Percentiles rank a stretch among this genome's conserved stretches.
Conservation (phyloP, 2,888 invertebrate genomes). For the Eretmocerus hayati region DNA sequence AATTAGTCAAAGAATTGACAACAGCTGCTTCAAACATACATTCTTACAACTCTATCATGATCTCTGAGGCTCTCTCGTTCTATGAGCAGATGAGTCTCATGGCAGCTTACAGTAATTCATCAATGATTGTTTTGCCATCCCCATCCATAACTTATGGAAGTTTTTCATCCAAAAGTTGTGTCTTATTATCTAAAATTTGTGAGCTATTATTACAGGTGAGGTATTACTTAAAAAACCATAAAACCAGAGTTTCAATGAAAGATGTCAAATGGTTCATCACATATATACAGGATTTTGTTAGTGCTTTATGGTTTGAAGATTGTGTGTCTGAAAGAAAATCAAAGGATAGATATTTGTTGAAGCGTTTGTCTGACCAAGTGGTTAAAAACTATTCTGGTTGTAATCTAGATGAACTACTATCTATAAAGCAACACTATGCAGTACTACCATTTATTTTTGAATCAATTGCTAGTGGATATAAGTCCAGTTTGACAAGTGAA, state of each 20-base stretch:
- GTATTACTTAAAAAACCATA: constrained; percentile 19
- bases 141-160: constrained; percentile 36
- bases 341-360: constrained; percentile 28
- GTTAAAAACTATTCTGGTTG: constrained; percentile 24
- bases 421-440: constrained; percentile 35
- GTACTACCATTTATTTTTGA: constrained; percentile 31
- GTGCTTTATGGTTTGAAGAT: constrained; percentile 32
- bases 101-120: constrained; percentile 5
- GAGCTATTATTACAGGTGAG: constrained; percentile 32
- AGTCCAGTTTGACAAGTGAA: constrained; percentile 28
- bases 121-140: constrained; percentile 35
- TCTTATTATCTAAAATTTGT: constrained; percentile 36
- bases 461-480: constrained; percentile 27
- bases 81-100: constrained; percentile 31
- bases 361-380: constrained; percentile 23
- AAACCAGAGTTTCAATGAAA: constrained; percentile 13
- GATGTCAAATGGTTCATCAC: constrained; percentile 22
- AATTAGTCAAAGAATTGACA: constrained; percentile 29
- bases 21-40: constrained; percentile 34
- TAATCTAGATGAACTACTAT: constrained; percentile 28
- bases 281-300: constrained; percentile 31
- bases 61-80: constrained; percentile 35
- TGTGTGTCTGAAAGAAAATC: constrained; percentile 23
- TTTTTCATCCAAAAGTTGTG: constrained; percentile 31
- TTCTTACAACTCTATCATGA: constrained; percentile 25